Evolutionary conservation across 2,888 invertebrate species (phyloP), one percentile per base, ranked within the genome.

Genomic region (Dynastes maya): DNA sequence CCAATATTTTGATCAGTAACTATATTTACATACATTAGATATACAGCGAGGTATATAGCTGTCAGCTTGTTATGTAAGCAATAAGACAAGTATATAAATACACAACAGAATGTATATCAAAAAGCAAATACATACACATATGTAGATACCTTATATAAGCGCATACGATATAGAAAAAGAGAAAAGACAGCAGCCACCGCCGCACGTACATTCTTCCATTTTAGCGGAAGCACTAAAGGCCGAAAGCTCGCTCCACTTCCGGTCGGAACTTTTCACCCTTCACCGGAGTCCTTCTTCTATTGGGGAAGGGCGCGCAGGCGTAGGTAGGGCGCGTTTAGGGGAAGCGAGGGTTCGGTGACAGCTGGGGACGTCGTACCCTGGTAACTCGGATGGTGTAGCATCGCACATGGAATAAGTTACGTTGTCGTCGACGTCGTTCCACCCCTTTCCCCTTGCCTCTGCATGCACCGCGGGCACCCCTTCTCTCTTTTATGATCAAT

Each of bases 141-240:
- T 22, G 16, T n/a, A 53, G 22, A 22, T 22, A 22, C 22, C 22
- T 22, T 22, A 53, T 5, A 53, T 16, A 22, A 6, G n/a, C 13
- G 8, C 22, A 8, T 22, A 22, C 22, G 6, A 22, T 58, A 58
- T 58, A 58, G 58, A 72, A 32, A 40, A 29, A 29, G 37, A 61
- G n/a, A 40, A 72, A 32, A 40, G 22, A 29, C n/a, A 45, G 22
- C 37, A 64, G 40, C n/a, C 16, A 5, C 37, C 45, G 32, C 27
- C 61, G 63, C 68, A 76, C 75, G 72, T 72, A 77, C 40, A 77
- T 79, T 79, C 82, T 86, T 86, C 87, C 87, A 87, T 87, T 87
- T 87, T 87, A 83, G 81, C 87, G 87, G 86, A 87, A 87, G 86
- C 86, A 86, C 87, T 86, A 87, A 85, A 85, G 85, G 84, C 85